Evolutionary conservation across 2,113 vertebrate genomes (phyloP).

Genomic region (Crypturellus undulatus): DNA sequence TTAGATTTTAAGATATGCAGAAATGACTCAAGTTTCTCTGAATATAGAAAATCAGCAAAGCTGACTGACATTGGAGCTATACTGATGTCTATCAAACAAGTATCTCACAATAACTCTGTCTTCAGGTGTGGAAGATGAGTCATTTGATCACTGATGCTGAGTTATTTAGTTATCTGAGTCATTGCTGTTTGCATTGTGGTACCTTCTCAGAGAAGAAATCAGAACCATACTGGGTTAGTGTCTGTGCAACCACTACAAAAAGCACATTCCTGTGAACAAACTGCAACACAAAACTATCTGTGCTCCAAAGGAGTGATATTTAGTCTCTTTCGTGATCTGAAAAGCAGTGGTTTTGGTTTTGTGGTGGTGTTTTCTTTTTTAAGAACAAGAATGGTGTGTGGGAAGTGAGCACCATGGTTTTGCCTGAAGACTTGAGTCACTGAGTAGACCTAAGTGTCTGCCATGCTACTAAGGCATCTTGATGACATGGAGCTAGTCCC

Average conservation of each 20-base stretch:
- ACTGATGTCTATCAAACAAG: neutral
- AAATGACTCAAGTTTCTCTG: neutral
- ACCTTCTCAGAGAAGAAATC: neutral
- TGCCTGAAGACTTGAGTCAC: neutral
- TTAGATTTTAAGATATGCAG: neutral
- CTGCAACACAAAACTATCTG: neutral
- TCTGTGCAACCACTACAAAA: neutral
- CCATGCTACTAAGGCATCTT: neutral
- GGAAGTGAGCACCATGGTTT: neutral
- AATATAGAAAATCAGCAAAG: neutral
- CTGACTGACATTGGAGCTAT: too few relatives aligned
- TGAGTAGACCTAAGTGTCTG: neutral
- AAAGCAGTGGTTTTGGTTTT: neutral
- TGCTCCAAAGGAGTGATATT: neutral
- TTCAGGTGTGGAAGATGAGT: neutral
- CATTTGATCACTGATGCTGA: neutral
- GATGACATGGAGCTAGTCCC: neutral
- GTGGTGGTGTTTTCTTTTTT: too few relatives aligned
- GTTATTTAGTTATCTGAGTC: neutral
- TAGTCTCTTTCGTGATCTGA: neutral
- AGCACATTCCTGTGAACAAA: neutral
- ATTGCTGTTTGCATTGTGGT: neutral
- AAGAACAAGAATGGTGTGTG: constrained; percentile 10
- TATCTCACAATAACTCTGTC: neutral
- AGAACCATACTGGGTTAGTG: too few relatives aligned